Conservation (phyloP, 2,797 vertebrate species). For the Clarias fuscus region DNA sequence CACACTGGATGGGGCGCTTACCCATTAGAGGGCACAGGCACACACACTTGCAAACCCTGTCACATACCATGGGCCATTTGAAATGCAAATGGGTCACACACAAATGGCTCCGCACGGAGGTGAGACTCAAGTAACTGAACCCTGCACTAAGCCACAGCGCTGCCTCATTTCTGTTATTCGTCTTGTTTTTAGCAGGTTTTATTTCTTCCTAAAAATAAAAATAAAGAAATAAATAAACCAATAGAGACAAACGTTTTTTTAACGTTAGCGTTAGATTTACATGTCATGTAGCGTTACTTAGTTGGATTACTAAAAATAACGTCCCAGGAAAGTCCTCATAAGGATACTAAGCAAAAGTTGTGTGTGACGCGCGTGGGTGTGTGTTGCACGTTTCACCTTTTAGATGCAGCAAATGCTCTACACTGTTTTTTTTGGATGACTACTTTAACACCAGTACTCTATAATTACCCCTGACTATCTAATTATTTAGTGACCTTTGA, state of each 20-base stretch:
- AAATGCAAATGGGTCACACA: too few relatives aligned
- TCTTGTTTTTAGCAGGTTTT: too few relatives aligned
- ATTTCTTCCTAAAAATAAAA: too few relatives aligned
- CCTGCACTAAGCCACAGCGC: too few relatives aligned
- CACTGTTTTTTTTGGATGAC: background rate
- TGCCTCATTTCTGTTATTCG: too few relatives aligned
- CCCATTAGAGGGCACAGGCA: too few relatives aligned
- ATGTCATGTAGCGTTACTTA: background rate
- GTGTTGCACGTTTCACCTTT: background rate
- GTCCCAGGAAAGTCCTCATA: background rate
- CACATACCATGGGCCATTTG: too few relatives aligned
- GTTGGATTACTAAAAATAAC: background rate
- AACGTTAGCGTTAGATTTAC: background rate
- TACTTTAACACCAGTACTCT: background rate
- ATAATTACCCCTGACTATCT: background rate
- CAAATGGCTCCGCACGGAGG: too few relatives aligned
- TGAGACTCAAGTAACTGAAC: too few relatives aligned
- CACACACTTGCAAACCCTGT: too few relatives aligned
- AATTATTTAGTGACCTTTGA: background rate
- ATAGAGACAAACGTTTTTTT: background rate
- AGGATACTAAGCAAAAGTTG: background rate
- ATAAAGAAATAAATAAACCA: too few relatives aligned
- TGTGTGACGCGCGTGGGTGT: background rate
- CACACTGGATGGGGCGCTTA: too few relatives aligned
- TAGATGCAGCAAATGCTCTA: background rate